These are phyloP conservation scores for Myrmophylax atrothorax DNA, from an alignment of 2,113 vertebrate genomes.

Conservation along the genomic window DNA sequence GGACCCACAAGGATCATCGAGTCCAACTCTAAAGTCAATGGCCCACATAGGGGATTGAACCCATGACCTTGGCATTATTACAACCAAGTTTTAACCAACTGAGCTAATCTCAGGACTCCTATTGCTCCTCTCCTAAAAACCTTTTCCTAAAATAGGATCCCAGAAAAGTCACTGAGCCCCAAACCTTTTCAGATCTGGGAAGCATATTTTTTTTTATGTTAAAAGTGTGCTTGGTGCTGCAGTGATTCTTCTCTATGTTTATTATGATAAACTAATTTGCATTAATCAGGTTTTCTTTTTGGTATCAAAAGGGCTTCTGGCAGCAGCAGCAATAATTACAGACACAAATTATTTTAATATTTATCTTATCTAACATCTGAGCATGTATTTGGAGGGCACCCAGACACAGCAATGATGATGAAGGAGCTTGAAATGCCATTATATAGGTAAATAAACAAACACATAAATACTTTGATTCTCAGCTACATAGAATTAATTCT, in stretches of 20 bases:
- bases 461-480: conserved; percentile 26
- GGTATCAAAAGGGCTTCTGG: conserved; percentile 39
- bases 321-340: conserved; percentile 20
- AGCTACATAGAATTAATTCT: background rate
- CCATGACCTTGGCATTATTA: no score
- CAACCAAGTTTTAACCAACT: no score
- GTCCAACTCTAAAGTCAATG: no score
- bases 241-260: background rate
- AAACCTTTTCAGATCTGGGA: background rate
- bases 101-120: background rate
- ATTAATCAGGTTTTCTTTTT: conserved; percentile 2
- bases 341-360: conserved; percentile 36
- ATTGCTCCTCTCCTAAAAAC: background rate
- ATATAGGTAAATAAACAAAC: conserved; percentile 50
- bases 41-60: no score
- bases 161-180: background rate
- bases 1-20: no score
- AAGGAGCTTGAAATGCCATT: conserved; percentile 39
- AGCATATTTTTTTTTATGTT: background rate
- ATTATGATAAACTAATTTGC: background rate
- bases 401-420: conserved; percentile 1
- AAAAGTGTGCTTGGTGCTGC: background rate
- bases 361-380: conserved; percentile 59
- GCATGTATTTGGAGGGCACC: conserved; percentile 45
- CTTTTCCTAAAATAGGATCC: background rate